Percentiles rank a stretch among this genome's conserved stretches.
These are phyloP conservation scores for Papilio elwesi DNA, from an alignment of 2,888 invertebrate species.

Conservation along the genomic window DNA sequence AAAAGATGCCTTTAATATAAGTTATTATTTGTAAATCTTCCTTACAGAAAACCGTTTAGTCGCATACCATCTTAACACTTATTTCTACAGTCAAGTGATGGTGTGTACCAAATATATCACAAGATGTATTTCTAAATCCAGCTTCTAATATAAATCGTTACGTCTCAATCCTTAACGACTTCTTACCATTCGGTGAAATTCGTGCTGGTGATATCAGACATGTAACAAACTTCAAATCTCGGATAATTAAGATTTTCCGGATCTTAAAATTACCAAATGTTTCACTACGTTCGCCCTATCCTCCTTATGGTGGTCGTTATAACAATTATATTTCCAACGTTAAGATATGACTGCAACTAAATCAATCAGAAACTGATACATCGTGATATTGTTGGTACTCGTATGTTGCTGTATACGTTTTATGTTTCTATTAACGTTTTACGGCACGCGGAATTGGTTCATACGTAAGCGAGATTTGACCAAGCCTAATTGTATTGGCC, in stretches of 20 bases:
- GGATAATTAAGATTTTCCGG: no score
- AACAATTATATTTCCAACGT: constrained; percentile 18
- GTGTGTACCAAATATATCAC: no score
- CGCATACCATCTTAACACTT: neutral
- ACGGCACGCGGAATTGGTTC: constrained; percentile 42
- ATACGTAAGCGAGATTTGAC: constrained; percentile 23
- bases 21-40: constrained; percentile 5
- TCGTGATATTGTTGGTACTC: constrained; percentile 48
- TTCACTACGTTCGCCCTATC: no score
- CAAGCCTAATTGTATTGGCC: neutral
- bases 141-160: neutral
- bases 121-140: neutral
- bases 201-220: no score
- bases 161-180: neutral
- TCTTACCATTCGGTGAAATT: neutral
- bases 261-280: no score
- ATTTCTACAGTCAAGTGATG: no score
- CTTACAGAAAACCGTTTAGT: neutral
- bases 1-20: neutral
- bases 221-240: no score
- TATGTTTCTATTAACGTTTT: constrained; percentile 51
- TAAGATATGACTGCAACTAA: constrained; percentile 42
- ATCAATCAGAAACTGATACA: constrained; percentile 45
- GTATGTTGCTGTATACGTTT: constrained; percentile 43
- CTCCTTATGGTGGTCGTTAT: neutral